Evolutionary conservation across 2,797 vertebrate genomes (phyloP).

Genomic region (Antrozous pallidus): DNA sequence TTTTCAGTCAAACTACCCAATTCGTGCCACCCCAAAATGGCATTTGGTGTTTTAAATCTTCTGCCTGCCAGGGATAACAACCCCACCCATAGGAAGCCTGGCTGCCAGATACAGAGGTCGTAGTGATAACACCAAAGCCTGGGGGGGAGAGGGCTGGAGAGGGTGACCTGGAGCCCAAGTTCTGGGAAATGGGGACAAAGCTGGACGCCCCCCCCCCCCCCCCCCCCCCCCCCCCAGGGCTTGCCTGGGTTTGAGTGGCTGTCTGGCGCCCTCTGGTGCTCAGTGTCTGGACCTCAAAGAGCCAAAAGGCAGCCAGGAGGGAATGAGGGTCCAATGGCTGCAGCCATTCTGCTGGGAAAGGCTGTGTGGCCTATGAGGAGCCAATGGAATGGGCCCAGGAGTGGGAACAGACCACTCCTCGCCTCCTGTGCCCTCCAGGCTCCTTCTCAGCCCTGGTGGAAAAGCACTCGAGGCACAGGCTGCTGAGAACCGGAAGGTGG

Average conservation of each 20-base stretch:
- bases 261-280: slow-evolving; percentile 54
- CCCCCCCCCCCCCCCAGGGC: background rate
- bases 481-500: background rate
- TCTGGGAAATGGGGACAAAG: slow-evolving; percentile 14
- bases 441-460: background rate
- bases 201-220: no score
- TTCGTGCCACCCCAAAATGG: background rate
- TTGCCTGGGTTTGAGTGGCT: background rate
- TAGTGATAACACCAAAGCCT: background rate
- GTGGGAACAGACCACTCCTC: background rate
- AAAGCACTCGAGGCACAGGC: background rate
- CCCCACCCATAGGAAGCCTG: background rate
- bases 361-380: background rate
- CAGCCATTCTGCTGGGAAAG: background rate
- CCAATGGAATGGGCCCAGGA: background rate
- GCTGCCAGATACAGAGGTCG: background rate
- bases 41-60: background rate
- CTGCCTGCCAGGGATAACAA: background rate
- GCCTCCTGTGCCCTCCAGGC: background rate
- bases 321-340: background rate
- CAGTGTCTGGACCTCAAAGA: background rate
- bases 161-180: background rate
- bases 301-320: background rate
- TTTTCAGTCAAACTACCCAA: background rate
- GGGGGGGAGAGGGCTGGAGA: no score